Evolutionary conservation across 53 echinoderm and acorn worm genomes (phyloP).

Genomic region (Actinopyga echinites): DNA sequence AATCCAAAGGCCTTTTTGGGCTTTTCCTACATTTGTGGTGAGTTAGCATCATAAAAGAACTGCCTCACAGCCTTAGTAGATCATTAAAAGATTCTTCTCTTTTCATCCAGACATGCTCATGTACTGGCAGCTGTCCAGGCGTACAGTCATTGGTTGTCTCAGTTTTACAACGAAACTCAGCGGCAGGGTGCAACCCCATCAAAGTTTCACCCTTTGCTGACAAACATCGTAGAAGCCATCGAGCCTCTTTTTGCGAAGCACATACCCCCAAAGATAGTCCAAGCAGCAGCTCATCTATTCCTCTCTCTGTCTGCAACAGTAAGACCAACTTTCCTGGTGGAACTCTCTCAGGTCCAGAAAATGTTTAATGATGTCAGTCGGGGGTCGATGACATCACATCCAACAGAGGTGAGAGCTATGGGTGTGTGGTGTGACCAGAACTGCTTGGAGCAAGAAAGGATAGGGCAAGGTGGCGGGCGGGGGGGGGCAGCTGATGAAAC

Average conservation of each 20-base stretch:
- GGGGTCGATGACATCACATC: constrained; percentile 75
- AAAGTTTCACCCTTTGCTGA: constrained; percentile 84
- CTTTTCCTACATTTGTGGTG: too few species aligned
- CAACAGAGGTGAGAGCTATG: constrained; percentile 65
- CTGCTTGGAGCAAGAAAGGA: neutral
- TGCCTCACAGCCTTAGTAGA: too few species aligned
- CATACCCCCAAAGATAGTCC: constrained; percentile 82
- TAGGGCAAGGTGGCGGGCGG: neutral
- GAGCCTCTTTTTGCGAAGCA: constrained; percentile 79
- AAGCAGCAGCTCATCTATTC: constrained; percentile 90
- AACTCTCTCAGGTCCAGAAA: constrained; percentile 81
- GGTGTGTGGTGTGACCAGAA: neutral
- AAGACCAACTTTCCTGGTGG: constrained; percentile 87
- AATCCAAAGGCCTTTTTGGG: too few species aligned
- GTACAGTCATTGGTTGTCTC: constrained; percentile 93
- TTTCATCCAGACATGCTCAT: constrained; percentile 82
- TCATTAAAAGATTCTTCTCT: neutral
- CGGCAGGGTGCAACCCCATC: constrained; percentile 67
- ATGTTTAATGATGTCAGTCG: constrained; percentile 95
- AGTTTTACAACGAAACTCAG: constrained; percentile 89
- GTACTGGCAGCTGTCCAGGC: constrained; percentile 88
- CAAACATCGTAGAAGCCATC: constrained; percentile 76
- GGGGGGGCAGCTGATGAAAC: neutral
- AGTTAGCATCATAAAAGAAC: too few species aligned
- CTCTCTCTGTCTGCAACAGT: constrained; percentile 88